Evolutionary conservation across 2,113 vertebrate species (phyloP).

Genomic region (Coturnix japonica): DNA sequence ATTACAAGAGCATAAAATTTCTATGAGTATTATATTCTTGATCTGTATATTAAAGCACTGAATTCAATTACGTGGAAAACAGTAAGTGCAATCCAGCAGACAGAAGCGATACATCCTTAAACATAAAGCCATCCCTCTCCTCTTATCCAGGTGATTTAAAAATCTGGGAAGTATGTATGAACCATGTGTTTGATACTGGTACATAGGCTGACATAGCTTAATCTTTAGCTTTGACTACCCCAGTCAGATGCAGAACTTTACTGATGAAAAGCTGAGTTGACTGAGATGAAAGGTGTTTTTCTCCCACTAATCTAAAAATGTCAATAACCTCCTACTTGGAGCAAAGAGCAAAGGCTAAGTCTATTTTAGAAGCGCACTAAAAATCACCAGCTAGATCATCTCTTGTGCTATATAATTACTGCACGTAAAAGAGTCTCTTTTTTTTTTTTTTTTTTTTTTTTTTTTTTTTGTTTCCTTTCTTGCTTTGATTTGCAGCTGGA

Average conservation of each 20-base stretch:
- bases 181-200: not conserved
- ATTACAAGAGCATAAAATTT: not conserved
- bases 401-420: not conserved
- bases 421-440: not conserved
- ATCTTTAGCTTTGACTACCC: not conserved
- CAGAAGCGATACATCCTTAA: not conserved
- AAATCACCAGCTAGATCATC: not conserved
- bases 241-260: not conserved
- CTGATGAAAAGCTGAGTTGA: not conserved
- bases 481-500: conserved; percentile 30
- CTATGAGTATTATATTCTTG: not conserved
- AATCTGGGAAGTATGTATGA: not conserved
- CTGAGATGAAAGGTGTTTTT: conserved; percentile 17
- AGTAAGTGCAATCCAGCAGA: not conserved
- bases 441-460: not conserved
- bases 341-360: not conserved
- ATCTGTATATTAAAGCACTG: not conserved
- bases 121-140: not conserved
- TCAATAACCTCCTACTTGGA: conserved; percentile 1
- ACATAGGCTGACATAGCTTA: not conserved
- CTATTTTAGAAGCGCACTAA: not conserved
- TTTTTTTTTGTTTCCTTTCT: not conserved
- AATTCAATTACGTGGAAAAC: not conserved
- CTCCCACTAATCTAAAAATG: conserved; percentile 3
- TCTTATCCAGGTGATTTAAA: not conserved